Evolutionary conservation across 1,140 invertebrate species (phyloP), one percentile per base, ranked within the genome.

Genomic region (Rhizoglyphus robini): DNA sequence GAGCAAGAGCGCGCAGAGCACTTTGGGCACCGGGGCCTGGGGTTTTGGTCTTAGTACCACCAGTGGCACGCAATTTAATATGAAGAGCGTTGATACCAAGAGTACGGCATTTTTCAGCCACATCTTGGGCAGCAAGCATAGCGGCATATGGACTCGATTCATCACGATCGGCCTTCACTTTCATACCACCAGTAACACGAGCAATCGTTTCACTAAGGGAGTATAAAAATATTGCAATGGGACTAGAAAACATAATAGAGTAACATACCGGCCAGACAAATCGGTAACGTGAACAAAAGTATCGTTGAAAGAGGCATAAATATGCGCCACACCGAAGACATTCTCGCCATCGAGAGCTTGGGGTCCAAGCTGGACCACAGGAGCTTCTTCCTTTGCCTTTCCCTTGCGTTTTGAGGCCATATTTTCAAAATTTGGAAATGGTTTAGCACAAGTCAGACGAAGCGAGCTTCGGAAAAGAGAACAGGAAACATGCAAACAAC

Each of bases 81-180:
- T 99, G 95, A 5, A 99, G 80, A 20, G 96, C 96, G 68, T 88
- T 98, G 72, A 99, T 97, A 34, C 95, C 95, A 59, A 99, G 81
- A 13, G 83, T 79, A 80, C 97, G 98, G 78, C 96, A 99, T 74
- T 94, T 96, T 77, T 99, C 96, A 74, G 96, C 93, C 65, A 99
- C 96, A 83, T 99, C 96, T 86, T 99, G 96, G 69, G 96, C 95
- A 75, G 96, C 96, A 80, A 99, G 95, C 96, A 99, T 99, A 86
- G 96, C 96, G 75, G 96, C 96, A 74, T 99, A 99, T 18, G 96
- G 96, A 31, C 95, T 98, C 71, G 95, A 90, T 80, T 99, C 96
- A 81, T 99, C 96, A 82, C 96, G 85, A 81, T 99, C 96, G 73
- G 96, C 96, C 78, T 99, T 99, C 0, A 99, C 96, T 81, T 99